Conservation (phyloP, 2,888 invertebrate species). For the Heliconius hortense region DNA sequence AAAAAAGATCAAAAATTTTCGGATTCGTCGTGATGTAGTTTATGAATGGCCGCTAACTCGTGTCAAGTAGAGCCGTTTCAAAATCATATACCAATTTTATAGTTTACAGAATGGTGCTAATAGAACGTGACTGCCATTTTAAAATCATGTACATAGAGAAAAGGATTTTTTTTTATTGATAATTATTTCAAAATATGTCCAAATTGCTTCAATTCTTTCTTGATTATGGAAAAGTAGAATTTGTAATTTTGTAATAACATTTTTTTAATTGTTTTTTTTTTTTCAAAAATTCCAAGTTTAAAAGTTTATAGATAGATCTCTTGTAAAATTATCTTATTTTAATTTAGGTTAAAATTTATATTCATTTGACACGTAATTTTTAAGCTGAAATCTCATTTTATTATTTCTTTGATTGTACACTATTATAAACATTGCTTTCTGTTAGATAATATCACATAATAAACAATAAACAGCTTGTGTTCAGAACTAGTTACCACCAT, state of each 20-base stretch:
- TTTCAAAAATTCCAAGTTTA: no score
- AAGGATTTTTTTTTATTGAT: background rate
- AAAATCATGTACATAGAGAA: background rate
- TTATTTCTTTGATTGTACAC: background rate
- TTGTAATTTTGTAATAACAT: no score
- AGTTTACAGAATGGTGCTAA: conserved; percentile 9
- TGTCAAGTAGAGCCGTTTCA: background rate
- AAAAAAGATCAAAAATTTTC: background rate
- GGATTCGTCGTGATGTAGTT: background rate
- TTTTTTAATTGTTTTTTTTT: no score
- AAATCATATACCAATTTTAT: background rate
- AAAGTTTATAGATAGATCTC: background rate
- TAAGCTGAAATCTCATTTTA: background rate
- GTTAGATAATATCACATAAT: conserved; percentile 4
- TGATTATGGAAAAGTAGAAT: no score
- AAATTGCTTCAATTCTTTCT: background rate
- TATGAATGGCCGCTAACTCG: background rate
- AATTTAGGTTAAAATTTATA: background rate
- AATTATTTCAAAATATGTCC: background rate
- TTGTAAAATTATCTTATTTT: background rate
- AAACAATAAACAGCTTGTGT: conserved; percentile 23
- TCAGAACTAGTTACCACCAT: conserved; percentile 32
- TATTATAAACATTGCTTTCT: background rate
- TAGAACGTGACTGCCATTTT: conserved; percentile 12
- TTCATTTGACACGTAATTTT: background rate